A percentile compares a stretch with the other conserved stretches of the same genome.
phyloP scores from a whole-genome alignment of 2,113 vertebrate species.

The Bagarius yarrelli region DNA sequence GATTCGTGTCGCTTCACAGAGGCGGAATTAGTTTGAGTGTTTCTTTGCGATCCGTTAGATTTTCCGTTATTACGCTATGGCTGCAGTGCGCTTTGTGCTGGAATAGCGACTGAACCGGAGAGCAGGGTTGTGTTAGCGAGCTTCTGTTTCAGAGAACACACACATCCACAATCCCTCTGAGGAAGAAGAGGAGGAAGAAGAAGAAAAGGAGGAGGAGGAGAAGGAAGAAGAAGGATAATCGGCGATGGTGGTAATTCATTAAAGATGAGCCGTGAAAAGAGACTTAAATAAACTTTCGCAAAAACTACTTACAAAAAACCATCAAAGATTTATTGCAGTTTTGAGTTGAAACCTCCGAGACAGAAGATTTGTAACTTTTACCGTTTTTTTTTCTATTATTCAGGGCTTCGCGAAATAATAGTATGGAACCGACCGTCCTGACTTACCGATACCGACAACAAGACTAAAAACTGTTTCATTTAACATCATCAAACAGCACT shows the following conservation, averaged over 20 bases:
- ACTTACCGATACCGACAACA: too few species aligned
- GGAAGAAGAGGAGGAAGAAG: too few species aligned
- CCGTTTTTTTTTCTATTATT: not conserved
- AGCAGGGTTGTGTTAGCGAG: not conserved
- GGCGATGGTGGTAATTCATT: not conserved
- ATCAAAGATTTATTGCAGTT: not conserved
- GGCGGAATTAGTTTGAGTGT: not conserved
- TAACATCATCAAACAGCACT: too few species aligned
- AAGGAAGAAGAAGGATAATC: not conserved
- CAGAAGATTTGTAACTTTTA: not conserved
- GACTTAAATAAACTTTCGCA: not conserved
- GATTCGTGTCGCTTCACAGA: not conserved
- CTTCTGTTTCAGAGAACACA: not conserved
- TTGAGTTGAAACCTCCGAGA: not conserved
- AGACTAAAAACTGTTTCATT: too few species aligned
- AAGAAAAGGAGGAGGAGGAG: too few species aligned
- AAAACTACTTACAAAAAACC: not conserved
- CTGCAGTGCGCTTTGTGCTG: not conserved
- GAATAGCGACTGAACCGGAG: not conserved
- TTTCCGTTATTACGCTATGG: conserved; percentile 8
- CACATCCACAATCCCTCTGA: not conserved
- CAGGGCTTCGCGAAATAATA: not conserved
- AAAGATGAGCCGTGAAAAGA: not conserved
- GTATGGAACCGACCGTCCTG: not conserved
- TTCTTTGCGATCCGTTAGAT: conserved; percentile 6